A percentile compares a stretch with the other conserved stretches of the same genome.
These are phyloP conservation scores for Scartelaos histophorus DNA, from an alignment of 2,113 vertebrate genomes.

Conservation along the genomic window DNA sequence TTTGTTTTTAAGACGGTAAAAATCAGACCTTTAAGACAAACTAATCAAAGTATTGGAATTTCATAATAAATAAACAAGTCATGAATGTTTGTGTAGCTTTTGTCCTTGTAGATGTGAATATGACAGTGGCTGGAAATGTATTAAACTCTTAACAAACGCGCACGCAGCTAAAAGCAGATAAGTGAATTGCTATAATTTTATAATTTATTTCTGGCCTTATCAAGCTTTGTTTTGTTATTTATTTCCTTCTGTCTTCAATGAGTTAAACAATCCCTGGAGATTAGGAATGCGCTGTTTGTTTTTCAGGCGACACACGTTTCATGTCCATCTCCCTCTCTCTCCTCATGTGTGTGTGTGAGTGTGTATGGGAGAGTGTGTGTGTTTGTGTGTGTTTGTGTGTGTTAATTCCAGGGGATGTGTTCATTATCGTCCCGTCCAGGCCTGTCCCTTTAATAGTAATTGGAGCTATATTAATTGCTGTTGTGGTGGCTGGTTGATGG, in stretches of 20 bases:
- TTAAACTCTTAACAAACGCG: constrained; percentile 48
- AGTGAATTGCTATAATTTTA: constrained; percentile 69
- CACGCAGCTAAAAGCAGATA: constrained; percentile 58
- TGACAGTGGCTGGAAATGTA: constrained; percentile 45
- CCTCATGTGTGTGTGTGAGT: background rate
- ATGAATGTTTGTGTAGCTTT: background rate
- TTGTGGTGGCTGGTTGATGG: constrained; percentile 81
- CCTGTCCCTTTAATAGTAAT: constrained; percentile 86
- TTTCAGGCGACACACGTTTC: constrained; percentile 69
- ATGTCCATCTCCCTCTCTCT: constrained; percentile 40
- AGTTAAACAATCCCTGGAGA: constrained; percentile 74
- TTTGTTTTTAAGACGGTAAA: background rate
- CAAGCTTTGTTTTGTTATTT: constrained; percentile 69
- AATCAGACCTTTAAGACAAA: background rate
- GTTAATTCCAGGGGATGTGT: constrained; percentile 82
- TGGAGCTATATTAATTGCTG: constrained; percentile 88
- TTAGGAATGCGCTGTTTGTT: constrained; percentile 66
- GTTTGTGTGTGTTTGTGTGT: background rate
- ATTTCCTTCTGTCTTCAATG: constrained; percentile 69
- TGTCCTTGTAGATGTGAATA: constrained; percentile 22
- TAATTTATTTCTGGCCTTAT: constrained; percentile 73
- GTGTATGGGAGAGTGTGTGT: background rate
- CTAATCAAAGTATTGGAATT: background rate
- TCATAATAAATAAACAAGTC: background rate
- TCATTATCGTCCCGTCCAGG: constrained; percentile 84